A percentile compares a stretch with the other conserved stretches of the same genome.
Conservation (phyloP, 2,113 vertebrate genomes). For the Serilophus lunatus region DNA sequence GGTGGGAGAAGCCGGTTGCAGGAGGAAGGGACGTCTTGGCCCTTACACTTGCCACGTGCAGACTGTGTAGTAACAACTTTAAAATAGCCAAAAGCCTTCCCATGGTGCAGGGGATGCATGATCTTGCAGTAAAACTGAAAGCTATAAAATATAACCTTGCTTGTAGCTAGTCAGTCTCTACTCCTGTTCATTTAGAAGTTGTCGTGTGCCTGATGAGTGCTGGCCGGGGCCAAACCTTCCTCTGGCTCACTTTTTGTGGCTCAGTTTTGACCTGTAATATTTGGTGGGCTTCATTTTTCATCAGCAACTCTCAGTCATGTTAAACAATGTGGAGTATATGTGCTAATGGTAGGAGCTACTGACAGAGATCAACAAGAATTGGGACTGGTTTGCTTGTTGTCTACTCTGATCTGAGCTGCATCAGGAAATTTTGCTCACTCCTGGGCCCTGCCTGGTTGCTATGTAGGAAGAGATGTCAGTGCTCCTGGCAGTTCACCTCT, state of each 20-base stretch:
- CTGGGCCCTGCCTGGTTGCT: background rate
- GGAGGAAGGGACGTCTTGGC: background rate
- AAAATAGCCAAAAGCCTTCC: background rate
- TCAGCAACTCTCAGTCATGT: background rate
- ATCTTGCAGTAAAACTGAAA: background rate
- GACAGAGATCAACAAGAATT: background rate
- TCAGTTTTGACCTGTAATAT: background rate
- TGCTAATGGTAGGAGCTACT: background rate
- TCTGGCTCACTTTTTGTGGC: background rate
- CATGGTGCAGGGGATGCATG: background rate
- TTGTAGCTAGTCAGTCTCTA: background rate
- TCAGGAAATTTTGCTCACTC: background rate
- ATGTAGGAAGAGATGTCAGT: background rate
- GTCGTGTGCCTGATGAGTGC: background rate
- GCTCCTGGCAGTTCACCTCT: background rate
- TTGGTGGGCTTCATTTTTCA: background rate
- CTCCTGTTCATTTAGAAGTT: background rate
- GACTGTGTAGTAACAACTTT: background rate
- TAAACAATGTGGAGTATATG: background rate
- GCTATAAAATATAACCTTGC: background rate
- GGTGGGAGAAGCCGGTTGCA: background rate
- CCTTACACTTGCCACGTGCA: background rate
- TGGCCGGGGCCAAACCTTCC: background rate
- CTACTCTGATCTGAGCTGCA: background rate
- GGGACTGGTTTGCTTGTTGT: background rate